Base-by-base conservation (phyloP, 92 coral and sea anemone genomes). In the Scolanthus callimorphus region DNA sequence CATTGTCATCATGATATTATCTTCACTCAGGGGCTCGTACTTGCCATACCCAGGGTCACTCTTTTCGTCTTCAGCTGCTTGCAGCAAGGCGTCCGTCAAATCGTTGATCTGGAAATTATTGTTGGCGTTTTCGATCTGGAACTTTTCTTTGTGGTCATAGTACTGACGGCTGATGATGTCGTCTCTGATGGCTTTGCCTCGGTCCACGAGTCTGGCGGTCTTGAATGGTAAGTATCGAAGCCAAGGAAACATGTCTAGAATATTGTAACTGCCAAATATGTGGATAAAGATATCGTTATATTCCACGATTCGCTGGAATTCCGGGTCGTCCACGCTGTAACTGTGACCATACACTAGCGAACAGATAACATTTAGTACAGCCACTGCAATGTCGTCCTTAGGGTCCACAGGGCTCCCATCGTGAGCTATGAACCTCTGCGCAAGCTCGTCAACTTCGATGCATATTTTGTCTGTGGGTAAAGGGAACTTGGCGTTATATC, bases 331-430 rank as follows among this genome's bases (percentile, higher is more conserved):
- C 12, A 74, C 51, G 23, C 70, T 62, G 43, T 83, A 88, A 25
- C 96, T 69, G 39, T 83, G 76, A 3, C 96, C 96, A 37, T 73
- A 88, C 23, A 88, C 80, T n/a, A 70, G 41, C 9, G 90, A 77
- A 37, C 89, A 88, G n/a, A 88, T n/a, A n/a, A n/a, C n/a, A n/a
- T n/a, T n/a, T n/a, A n/a, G n/a, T n/a, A n/a, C n/a, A n/a, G n/a
- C n/a, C 78, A 74, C 82, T 6, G 52, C 41, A 22, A 88, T 54
- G 46, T 88, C 85, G 25, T 53, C 61, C 45, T 79, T 84, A 54
- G 96, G 90, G 30, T 88, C 81, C 17, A 88, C 45, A 0, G 86
- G 66, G 9, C 47, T 39, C 8, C 96, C 96, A 24, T 79, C 51
- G 29, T 62, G 72, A 0, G 67, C 71, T 1, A 46, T 22, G 59